Evolutionary conservation across 2,888 invertebrate genomes (phyloP), one percentile per base, ranked within the genome.

Genomic region (Philonicus albiceps): DNA sequence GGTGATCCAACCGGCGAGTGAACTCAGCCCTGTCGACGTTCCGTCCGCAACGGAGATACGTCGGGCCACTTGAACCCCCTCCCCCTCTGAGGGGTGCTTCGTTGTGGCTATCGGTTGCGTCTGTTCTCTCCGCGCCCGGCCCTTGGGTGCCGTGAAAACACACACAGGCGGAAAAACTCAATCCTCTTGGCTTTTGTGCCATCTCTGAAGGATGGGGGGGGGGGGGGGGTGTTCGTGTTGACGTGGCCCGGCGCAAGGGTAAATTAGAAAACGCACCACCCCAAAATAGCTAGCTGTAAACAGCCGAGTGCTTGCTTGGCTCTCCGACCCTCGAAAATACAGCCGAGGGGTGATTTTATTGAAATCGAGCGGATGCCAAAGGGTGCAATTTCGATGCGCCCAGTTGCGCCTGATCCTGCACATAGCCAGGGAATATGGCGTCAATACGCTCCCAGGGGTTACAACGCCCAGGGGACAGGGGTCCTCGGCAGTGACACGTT

Each of bases 341-440:
- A 40, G 34, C 72, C 64, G n/a, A 84, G 16, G 84, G 84, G 84
- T 84, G 72, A 84, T 73, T 84, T 84, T 84, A 84, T 84, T 84
- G 84, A 84, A 84, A 84, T 84, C 37, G 84, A 84, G 84, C 73
- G 72, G 37, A 84, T 72, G 40, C 73, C 64, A 30, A 80, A 80
- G 80, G 80, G 80, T 80, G 80, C 53, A 80, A 80, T 80, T 30
- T 80, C 53, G 80, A 11, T 53, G 53, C 49, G 80, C 30, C 22
- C 30, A 30, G 49, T 80, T 43, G 43, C 49, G 49, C 49, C 27
- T 13, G 49, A 16, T 76, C 22, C 76, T 76, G 40, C 43, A 7
- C 22, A 40, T 11, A n/a, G 11, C 2, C 53, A 22, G 49, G n/a
- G 49, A 53, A 80, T 11, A 80, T 84, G 84, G 84, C 84, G 84